These are phyloP conservation scores for Rhopalosiphum padi DNA, from an alignment of 1,140 invertebrate species.

Conservation along the genomic window DNA sequence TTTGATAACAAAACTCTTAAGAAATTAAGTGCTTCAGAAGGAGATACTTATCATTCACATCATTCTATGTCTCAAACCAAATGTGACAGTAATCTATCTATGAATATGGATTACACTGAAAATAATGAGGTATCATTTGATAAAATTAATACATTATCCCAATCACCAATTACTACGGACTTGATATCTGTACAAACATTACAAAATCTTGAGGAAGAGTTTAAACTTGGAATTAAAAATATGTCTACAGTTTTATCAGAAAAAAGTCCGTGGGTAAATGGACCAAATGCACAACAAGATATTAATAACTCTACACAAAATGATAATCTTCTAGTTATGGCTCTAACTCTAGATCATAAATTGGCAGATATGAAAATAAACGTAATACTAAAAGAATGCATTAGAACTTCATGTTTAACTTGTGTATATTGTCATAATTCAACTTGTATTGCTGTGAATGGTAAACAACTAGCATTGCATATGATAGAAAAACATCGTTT, in stretches of 20 bases:
- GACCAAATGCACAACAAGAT: not conserved
- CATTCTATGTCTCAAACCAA: not conserved
- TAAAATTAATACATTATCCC: not conserved
- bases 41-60: not conserved
- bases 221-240: constrained; percentile 47
- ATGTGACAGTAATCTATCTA: not conserved
- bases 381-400: constrained; percentile 75
- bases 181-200: constrained; percentile 14
- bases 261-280: constrained; percentile 50
- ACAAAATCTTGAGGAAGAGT: constrained; percentile 50
- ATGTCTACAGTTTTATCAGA: constrained; percentile 50
- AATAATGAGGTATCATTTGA: not conserved
- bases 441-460: constrained; percentile 80
- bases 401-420: constrained; percentile 71
- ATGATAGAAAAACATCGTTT: constrained; percentile 79
- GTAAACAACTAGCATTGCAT: constrained; percentile 78
- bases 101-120: not conserved
- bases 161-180: not conserved
- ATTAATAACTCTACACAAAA: not conserved
- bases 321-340: constrained; percentile 66
- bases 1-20: constrained; percentile 34
- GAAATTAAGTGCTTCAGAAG: not conserved
- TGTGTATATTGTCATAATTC: constrained; percentile 87
- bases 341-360: constrained; percentile 76
- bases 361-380: constrained; percentile 76